A percentile compares a stretch with the other conserved stretches of the same genome.
phyloP scores from a whole-genome alignment of 2,797 vertebrate species.

The Poecilia velifera region DNA sequence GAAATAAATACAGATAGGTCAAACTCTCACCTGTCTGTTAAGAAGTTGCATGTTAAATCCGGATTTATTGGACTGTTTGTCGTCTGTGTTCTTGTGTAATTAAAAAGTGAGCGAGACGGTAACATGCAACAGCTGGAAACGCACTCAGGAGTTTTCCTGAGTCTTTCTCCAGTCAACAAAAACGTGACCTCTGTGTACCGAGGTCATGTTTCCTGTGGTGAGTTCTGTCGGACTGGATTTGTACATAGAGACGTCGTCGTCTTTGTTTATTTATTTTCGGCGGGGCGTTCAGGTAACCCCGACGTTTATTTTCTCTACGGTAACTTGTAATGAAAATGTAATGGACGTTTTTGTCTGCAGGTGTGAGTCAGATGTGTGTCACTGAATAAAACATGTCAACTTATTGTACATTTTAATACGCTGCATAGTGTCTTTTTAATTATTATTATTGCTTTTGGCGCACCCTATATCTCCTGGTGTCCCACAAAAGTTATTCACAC shows the following conservation, averaged over 20 bases:
- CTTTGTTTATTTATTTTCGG: background rate
- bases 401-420: background rate
- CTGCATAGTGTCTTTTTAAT: background rate
- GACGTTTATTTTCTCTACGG: background rate
- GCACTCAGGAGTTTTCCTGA: background rate
- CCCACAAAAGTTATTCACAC: background rate
- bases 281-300: background rate
- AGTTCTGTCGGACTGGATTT: background rate
- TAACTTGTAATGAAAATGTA: slow-evolving; percentile 6
- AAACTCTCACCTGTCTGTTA: background rate
- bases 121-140: background rate
- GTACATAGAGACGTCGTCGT: background rate
- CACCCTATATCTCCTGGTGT: background rate
- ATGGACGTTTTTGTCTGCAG: slow-evolving; percentile 5
- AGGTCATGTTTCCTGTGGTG: background rate
- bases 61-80: background rate
- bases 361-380: slow-evolving; percentile 15
- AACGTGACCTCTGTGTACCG: background rate
- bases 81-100: background rate
- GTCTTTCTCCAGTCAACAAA: background rate
- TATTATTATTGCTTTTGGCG: background rate
- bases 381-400: slow-evolving; percentile 27
- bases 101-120: background rate
- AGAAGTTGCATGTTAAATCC: background rate
- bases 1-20: background rate